Evolutionary conservation across 2,113 vertebrate genomes (phyloP).

Genomic region (rat (Rattus norvegicus)): DNA sequence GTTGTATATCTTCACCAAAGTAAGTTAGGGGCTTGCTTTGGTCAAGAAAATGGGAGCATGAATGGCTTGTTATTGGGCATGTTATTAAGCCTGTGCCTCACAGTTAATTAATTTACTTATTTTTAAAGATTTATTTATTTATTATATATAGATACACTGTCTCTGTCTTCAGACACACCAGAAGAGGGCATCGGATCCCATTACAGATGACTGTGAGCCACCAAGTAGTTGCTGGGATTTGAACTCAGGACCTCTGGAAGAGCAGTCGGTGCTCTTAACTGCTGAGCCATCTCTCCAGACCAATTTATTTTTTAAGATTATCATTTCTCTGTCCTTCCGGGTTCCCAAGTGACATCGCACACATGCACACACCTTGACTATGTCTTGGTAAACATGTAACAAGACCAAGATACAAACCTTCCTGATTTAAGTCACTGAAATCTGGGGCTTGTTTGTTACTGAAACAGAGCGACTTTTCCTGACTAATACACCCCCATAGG

Average conservation of each 20-base stretch:
- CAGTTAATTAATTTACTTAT: neutral
- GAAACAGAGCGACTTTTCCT: conserved; percentile 11
- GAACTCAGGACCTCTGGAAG: too few relatives aligned
- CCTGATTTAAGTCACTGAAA: neutral
- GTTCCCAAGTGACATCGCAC: neutral
- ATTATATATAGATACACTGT: too few relatives aligned
- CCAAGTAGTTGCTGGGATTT: too few relatives aligned
- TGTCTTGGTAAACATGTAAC: neutral
- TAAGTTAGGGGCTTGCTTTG: conserved; percentile 1
- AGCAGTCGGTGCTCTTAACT: too few relatives aligned
- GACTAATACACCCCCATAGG: neutral
- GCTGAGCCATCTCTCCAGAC: too few relatives aligned
- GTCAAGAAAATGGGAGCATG: conserved; percentile 25
- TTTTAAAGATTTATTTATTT: neutral
- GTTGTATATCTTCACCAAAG: neutral
- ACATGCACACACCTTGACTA: neutral
- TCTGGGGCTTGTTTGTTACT: conserved; percentile 6
- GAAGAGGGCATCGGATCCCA: too few relatives aligned
- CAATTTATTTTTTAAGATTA: conserved; percentile 30
- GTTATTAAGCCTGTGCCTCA: neutral
- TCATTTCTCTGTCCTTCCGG: neutral
- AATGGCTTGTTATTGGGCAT: neutral
- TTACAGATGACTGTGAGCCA: too few relatives aligned
- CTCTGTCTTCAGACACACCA: too few relatives aligned
- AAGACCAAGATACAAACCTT: neutral